Evolutionary conservation across 2,888 invertebrate genomes (phyloP).

Genomic region (Chrysolina haemoptera): DNA sequence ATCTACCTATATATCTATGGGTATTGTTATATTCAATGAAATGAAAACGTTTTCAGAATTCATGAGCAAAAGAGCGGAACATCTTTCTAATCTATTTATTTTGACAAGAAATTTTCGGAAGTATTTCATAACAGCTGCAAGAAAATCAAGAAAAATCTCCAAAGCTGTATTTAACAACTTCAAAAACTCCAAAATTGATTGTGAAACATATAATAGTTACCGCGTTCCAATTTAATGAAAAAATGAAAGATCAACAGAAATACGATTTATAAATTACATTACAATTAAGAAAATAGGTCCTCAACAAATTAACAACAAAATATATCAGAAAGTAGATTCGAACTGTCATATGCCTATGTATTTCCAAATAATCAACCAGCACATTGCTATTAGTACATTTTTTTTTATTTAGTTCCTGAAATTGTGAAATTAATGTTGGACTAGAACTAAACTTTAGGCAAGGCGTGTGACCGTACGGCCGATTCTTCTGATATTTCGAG

Average conservation of each 20-base stretch:
- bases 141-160: background rate
- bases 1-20: background rate
- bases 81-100: constrained; percentile 4
- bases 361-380: too few relatives aligned
- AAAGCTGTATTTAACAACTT: background rate
- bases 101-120: constrained; percentile 6
- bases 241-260: background rate
- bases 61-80: background rate
- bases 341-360: background rate
- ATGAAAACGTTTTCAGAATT: background rate
- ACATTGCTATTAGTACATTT: too few relatives aligned
- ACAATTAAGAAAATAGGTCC: background rate
- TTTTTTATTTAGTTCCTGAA: background rate
- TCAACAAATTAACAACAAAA: background rate
- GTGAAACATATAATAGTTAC: background rate
- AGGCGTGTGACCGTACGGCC: background rate
- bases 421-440: background rate
- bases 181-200: background rate
- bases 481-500: background rate
- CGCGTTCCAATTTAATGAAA: background rate
- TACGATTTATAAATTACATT: constrained; percentile 10
- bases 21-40: background rate
- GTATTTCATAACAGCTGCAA: constrained; percentile 6
- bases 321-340: background rate
- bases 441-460: background rate